These are phyloP conservation scores for Pseudomyrmex flavicornis DNA, from an alignment of 1,140 invertebrate genomes.

Conservation along the genomic window DNA sequence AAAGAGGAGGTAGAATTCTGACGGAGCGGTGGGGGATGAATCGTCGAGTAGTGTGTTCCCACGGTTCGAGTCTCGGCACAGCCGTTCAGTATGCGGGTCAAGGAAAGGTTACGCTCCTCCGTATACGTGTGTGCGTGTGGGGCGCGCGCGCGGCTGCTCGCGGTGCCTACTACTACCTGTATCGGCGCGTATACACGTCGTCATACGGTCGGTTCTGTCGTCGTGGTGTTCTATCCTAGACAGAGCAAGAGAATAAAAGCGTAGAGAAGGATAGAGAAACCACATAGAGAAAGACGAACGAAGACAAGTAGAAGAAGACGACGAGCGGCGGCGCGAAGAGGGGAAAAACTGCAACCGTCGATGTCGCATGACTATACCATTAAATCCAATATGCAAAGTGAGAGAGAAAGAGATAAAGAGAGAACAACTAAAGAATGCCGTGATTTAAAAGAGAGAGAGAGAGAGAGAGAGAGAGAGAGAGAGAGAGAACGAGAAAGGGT, in stretches of 20 bases:
- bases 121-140: conserved; percentile 69
- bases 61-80: conserved; percentile 85
- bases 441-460: background rate
- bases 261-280: conserved; percentile 15
- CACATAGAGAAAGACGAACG: conserved; percentile 39
- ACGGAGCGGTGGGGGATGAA: conserved; percentile 80
- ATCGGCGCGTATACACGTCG: conserved; percentile 52
- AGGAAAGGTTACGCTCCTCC: conserved; percentile 85
- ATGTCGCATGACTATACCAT: conserved; percentile 80
- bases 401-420: conserved; percentile 36
- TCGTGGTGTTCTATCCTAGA: conserved; percentile 38
- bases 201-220: conserved; percentile 2
- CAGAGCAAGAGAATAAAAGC: conserved; percentile 35
- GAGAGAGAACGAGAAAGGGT: conserved; percentile 26
- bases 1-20: conserved; percentile 74
- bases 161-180: conserved; percentile 77
- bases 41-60: conserved; percentile 85
- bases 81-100: conserved; percentile 86
- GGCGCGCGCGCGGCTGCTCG: conserved; percentile 68
- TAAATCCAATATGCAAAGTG: conserved; percentile 74
- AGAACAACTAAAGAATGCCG: conserved; percentile 32
- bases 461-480: background rate
- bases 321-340: background rate
- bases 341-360: conserved; percentile 65
- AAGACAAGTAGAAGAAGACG: conserved; percentile 17